Evolutionary conservation across 2,888 invertebrate species (phyloP), one percentile per base, ranked within the genome.

Genomic region (Ophioninae sp.): DNA sequence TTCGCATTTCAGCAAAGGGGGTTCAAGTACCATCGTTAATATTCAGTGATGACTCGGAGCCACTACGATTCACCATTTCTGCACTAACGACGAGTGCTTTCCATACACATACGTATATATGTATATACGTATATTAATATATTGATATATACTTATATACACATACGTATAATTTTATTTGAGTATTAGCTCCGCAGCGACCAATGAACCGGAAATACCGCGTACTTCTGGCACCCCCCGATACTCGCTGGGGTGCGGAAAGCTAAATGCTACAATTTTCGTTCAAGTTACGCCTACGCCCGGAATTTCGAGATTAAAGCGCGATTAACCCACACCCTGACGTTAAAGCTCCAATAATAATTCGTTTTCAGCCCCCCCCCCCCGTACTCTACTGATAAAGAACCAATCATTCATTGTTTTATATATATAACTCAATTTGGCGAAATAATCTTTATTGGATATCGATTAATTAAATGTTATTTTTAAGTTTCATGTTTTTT

Each of bases 1-100:
- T 84, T 84, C 81, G 84, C 84, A 81, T 84, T 84, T 81, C 78
- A 75, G 78, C 75, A 71, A 84, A 79, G 84, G 30, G 30, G 84
- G 81, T 81, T 78, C 69, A 79, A 81, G 78, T 79, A 81, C 75
- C 81, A 58, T 78, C 84, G 81, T 84, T 84, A 84, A 84, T 84
- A 81, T 84, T 84, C 84, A 84, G 84, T 72, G 84, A 84, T 84
- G 83, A 84, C 83, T 84, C 79, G 74, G 22, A 75, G 59, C 74
- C 20, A 71, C 65, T 72, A n/a, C 64, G 51, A 72, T 65, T 65
- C 59, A 72, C 65, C 81, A 59, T 39, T 58, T 61, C 64, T 44
- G 44, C 13, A 20, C 63, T 61, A 68, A 39, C 63, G 37, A 73
- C 51, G 59, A 6, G 64, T 23, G 63, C 59, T 23, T 30, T 61